Conservation (phyloP, 2,797 vertebrate genomes). For the Neosilurus hyrtlii region DNA sequence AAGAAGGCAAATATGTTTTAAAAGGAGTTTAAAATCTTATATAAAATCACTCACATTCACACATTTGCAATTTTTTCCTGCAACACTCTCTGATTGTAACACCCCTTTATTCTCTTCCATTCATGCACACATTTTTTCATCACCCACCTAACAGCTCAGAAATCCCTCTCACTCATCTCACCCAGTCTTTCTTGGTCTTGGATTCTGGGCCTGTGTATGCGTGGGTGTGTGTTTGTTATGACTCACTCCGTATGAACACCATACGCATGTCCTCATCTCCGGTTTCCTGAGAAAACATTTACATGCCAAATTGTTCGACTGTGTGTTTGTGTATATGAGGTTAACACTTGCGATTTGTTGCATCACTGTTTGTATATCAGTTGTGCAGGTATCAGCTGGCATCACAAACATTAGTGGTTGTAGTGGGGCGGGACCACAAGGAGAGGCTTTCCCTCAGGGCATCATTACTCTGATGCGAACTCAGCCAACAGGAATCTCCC, state of each 20-base stretch:
- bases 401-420: constrained; percentile 50
- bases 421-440: constrained; percentile 36
- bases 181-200: neutral
- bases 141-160: constrained; percentile 2
- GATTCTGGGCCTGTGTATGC: constrained; percentile 8
- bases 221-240: constrained; percentile 4
- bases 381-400: constrained; percentile 53
- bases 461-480: constrained; percentile 48
- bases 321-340: constrained; percentile 36
- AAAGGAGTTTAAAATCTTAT: neutral
- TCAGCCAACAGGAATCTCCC: constrained; percentile 31
- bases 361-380: constrained; percentile 63
- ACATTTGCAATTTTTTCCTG: neutral
- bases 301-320: constrained; percentile 12
- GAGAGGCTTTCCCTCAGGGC: constrained; percentile 48
- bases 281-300: constrained; percentile 15
- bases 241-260: constrained; percentile 12
- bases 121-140: constrained; percentile 22
- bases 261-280: constrained; percentile 11
- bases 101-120: constrained; percentile 2
- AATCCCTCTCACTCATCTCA: constrained; percentile 2
- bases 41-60: neutral
- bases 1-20: neutral
- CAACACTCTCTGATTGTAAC: neutral
- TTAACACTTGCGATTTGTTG: constrained; percentile 73